Percentiles rank a stretch among this genome's conserved stretches.
These are phyloP conservation scores for Callimorpha dominula DNA, from an alignment of 2,888 invertebrate species.

Conservation along the genomic window DNA sequence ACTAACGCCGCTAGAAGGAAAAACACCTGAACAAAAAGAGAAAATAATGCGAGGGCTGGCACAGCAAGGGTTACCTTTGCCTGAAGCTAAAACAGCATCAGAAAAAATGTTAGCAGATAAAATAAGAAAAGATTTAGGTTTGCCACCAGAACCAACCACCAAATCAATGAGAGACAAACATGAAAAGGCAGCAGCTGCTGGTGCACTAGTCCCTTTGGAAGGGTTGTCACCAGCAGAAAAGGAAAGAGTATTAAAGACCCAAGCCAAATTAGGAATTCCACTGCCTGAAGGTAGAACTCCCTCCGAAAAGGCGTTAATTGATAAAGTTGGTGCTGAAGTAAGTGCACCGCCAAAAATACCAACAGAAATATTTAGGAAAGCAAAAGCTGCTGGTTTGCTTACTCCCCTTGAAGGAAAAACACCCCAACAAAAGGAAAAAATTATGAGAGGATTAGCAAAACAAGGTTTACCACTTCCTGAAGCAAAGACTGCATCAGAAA, in stretches of 20 bases:
- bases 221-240: constrained; percentile 1
- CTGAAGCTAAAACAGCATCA: constrained; percentile 18
- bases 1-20: constrained; percentile 41
- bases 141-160: constrained; percentile 20
- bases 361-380: constrained; percentile 14
- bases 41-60: constrained; percentile 14
- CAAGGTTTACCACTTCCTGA: constrained; percentile 31
- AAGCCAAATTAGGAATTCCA: neutral
- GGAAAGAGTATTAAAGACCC: neutral
- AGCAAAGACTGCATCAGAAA: constrained; percentile 30
- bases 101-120: constrained; percentile 34
- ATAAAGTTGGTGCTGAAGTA: neutral
- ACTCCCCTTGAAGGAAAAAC: constrained; percentile 32
- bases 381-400: constrained; percentile 19
- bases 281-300: constrained; percentile 5
- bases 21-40: constrained; percentile 31
- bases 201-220: neutral
- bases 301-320: constrained; percentile 1
- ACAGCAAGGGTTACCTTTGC: constrained; percentile 12
- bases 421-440: constrained; percentile 26
- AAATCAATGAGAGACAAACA: neutral
- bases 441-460: constrained; percentile 26
- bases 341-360: constrained; percentile 13
- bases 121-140: constrained; percentile 26
- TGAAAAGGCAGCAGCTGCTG: constrained; percentile 9